phyloP scores from a whole-genome alignment of 2,888 invertebrate genomes.

The Encarsia formosa region DNA sequence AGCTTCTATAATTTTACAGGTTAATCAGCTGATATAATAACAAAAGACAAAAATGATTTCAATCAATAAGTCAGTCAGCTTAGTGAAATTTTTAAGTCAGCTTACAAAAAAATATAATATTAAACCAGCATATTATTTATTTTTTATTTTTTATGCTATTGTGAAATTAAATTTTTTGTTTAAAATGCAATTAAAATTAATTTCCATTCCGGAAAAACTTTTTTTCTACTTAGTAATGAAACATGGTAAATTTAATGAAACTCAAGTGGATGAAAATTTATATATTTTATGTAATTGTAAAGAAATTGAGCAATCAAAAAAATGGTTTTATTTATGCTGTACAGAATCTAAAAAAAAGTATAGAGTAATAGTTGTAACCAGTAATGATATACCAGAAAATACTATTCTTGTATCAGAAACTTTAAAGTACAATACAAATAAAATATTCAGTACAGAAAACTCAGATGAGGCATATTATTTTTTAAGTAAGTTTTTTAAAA shows the following conservation, averaged over 20 bases:
- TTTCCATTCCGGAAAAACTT: conserved; percentile 30
- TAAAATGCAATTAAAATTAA: conserved; percentile 25
- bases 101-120: conserved; percentile 25
- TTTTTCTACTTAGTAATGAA: conserved; percentile 29
- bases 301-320: conserved; percentile 5
- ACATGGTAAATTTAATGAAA: conserved; percentile 16
- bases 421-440: conserved; percentile 38
- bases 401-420: conserved; percentile 39
- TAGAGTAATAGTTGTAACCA: conserved; percentile 36
- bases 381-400: conserved; percentile 24
- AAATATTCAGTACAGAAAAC: conserved; percentile 24
- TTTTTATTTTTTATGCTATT: conserved; percentile 34
- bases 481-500: conserved; percentile 41
- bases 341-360: conserved; percentile 35
- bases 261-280: conserved; percentile 34
- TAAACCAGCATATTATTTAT: conserved; percentile 33
- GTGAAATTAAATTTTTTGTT: conserved; percentile 31
- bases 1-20: too few relatives aligned
- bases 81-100: conserved; percentile 7
- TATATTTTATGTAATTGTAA: conserved; percentile 34
- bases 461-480: conserved; percentile 32
- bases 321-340: conserved; percentile 37
- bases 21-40: too few relatives aligned
- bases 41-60: conserved; percentile 8
- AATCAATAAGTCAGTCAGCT: background rate